phyloP scores from a whole-genome alignment of 1,140 invertebrate species.

The Temnothorax curvispinosus region DNA sequence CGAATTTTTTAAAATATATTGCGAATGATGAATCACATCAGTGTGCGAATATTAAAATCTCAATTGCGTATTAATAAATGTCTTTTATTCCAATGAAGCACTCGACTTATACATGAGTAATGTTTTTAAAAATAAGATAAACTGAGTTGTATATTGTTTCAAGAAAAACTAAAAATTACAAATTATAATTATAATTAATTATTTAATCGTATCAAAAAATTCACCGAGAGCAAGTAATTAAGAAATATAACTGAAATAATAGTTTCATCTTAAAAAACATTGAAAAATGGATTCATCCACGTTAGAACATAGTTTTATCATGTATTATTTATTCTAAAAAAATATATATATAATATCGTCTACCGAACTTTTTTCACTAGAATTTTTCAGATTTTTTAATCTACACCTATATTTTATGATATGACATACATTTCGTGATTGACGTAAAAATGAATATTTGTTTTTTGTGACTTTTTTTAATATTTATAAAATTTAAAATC shows the following conservation, averaged over 20 bases:
- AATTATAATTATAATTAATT: background rate
- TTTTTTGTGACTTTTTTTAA: background rate
- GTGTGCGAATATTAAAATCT: background rate
- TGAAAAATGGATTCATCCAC: no score
- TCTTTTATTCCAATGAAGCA: background rate
- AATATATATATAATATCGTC: no score
- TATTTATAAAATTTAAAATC: background rate
- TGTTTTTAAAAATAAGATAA: background rate
- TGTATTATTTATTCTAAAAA: no score
- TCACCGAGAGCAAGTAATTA: background rate
- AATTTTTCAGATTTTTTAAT: background rate
- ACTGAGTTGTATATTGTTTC: no score
- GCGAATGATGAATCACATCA: background rate
- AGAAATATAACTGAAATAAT: background rate
- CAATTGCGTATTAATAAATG: background rate
- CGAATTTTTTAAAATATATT: no score
- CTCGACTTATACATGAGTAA: background rate
- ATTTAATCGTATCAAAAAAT: background rate
- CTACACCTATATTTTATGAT: background rate
- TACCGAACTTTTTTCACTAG: no score
- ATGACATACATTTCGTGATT: background rate
- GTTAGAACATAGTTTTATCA: no score
- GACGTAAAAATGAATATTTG: background rate
- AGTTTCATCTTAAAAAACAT: no score
- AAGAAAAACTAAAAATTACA: background rate